Evolutionary conservation across 2,113 vertebrate genomes (phyloP), one percentile per base, ranked within the genome.

Genomic region (Rhipidura dahli): DNA sequence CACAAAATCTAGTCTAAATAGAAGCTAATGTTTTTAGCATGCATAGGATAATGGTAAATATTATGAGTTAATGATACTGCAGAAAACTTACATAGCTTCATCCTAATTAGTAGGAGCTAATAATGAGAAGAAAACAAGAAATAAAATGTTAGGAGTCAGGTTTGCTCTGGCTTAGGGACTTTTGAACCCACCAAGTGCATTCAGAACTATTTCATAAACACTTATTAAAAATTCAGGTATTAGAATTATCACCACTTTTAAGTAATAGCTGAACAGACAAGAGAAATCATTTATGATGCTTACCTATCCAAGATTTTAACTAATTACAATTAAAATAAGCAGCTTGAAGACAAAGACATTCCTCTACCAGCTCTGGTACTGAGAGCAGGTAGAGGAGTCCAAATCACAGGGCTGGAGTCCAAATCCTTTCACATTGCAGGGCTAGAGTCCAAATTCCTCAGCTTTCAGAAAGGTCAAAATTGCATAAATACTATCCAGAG

Each of bases 321-420:
- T 94, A 97, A 96, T 89, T 93, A 53, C 40, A 79, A 53, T 76
- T 93, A 95, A 97, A 97, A 96, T 73, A 87, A 70, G 47, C 39
- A 87, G 20, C 17, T 23, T 49, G 71, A 75, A 78, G 30, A 37
- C 76, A 15, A n/a, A 85, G 15, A 75, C 35, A 9, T 83, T 97
- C 85, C n/a, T 26, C 20, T 83, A 57, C 39, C 93, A 91, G 82
- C 51, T 71, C 49, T 84, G 44, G 18, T 83, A 72, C 31, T 87
- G 60, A n/a, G n/a, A n/a, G n/a, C n/a, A n/a, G n/a, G n/a, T n/a
- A n/a, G n/a, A n/a, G n/a, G n/a, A n/a, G n/a, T n/a, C n/a, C n/a
- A n/a, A n/a, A n/a, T n/a, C n/a, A n/a, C n/a, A n/a, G 3, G 13
- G 18, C 28, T 63, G 50, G 22, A 60, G 19, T 87, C 66, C 79